A percentile compares a stretch with the other conserved stretches of the same genome.
phyloP scores from a whole-genome alignment of 92 coral and sea anemone species.

The Epizoanthus rinbou region DNA sequence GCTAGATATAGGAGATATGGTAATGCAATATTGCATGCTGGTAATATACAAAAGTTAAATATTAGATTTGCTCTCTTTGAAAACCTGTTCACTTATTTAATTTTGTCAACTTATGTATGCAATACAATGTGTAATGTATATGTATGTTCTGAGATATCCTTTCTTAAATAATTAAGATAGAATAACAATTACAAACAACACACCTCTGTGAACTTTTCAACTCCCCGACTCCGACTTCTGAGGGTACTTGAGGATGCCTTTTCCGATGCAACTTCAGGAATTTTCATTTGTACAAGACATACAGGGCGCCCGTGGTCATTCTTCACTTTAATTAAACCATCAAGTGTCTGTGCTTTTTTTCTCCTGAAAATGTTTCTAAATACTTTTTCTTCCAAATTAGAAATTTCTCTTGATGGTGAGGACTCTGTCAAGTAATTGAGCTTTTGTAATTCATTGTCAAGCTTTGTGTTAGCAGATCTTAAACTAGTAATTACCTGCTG shows the following conservation, averaged over 20 bases:
- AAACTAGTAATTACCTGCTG: not conserved
- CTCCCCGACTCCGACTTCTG: constrained; percentile 15
- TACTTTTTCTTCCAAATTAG: not conserved
- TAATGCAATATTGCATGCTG: too few relatives aligned
- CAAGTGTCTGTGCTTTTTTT: not conserved
- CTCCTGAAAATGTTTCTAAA: not conserved
- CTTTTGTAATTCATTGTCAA: not conserved
- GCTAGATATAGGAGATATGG: not conserved
- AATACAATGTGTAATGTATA: too few relatives aligned
- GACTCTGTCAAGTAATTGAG: not conserved
- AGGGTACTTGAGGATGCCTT: constrained; percentile 20
- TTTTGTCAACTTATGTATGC: too few relatives aligned
- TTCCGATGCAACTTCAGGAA: not conserved
- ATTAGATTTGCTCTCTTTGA: too few relatives aligned
- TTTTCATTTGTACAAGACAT: not conserved
- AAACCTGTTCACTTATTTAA: too few relatives aligned
- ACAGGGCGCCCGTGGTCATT: constrained; percentile 30
- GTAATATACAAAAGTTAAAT: too few relatives aligned
- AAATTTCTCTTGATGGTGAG: not conserved
- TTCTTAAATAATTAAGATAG: not conserved
- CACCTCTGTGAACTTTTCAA: constrained; percentile 8
- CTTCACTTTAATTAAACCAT: constrained; percentile 15
- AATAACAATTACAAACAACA: not conserved
- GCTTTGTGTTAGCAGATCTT: not conserved
- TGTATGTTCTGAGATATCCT: too few relatives aligned